Evolutionary conservation across 2,797 vertebrate species (phyloP), one percentile per base, ranked within the genome.

Genomic region (Nannoperca obscura): DNA sequence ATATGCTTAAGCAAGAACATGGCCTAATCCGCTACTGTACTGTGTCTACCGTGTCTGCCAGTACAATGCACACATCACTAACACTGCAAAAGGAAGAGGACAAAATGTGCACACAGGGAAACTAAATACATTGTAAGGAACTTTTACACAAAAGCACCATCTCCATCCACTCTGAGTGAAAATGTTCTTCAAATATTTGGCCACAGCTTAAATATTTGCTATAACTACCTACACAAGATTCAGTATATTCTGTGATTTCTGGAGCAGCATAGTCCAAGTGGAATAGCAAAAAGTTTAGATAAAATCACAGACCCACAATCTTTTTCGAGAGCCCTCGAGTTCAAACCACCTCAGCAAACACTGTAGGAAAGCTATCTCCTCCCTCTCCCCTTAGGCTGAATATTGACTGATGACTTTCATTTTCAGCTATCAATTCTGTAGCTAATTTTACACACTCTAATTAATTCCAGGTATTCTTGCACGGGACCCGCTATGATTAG

Each of bases 351-450:
- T 64, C 63, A 19, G 71, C 71, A 64, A 82, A 79, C 76, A 17
- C 53, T 38, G 63, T 1, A 69, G 68, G 50, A 79, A 32, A 79
- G 66, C 73, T 27, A 50, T 54, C 81, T 85, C 74, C 78, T 58
- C 74, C n/a, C 60, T 84, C 70, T 54, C 59, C 79, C 82, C 88
- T 53, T 2, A 54, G 83, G 85, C 76, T 59, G 78, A 88, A 89
- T 92, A 87, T 82, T 94, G 91, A 92, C 87, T 87, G 90, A 93
- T 90, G 91, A 92, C 82, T 91, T 93, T 91, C 79, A 91, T 92
- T 92, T 92, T 86, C 76, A 64, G 65, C 82, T 82, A 73, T 91
- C 88, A 88, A 65, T 86, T 88, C 84, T 80, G 86, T 52, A 85
- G 78, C 91, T 92, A 93, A 93, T 91, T 93, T 94, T 91, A 93